A percentile compares a stretch with the other conserved stretches of the same genome.
phyloP scores from a whole-genome alignment of 2,888 invertebrate genomes.

The Patella depressa region DNA sequence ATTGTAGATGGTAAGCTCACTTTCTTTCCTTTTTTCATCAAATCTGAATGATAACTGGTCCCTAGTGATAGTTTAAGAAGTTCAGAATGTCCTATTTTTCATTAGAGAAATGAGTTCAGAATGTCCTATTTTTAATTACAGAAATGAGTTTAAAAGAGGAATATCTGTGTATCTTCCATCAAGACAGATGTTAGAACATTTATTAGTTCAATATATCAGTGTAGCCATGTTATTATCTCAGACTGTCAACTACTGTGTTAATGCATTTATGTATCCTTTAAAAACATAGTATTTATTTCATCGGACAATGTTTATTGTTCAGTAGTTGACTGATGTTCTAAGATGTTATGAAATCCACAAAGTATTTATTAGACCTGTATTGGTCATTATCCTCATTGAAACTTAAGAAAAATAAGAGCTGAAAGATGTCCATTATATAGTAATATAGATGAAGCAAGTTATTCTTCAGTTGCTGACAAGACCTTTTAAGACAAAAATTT shows the following conservation, averaged over 20 bases:
- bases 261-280: slow-evolving; percentile 32
- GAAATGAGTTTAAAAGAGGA: slow-evolving; percentile 9
- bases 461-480: no score
- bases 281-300: not conserved
- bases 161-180: slow-evolving; percentile 26
- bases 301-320: not conserved
- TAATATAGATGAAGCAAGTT: no score
- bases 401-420: no score
- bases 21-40: no score
- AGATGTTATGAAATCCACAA: no score
- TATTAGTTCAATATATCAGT: slow-evolving; percentile 15
- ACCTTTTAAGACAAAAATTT: no score
- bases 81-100: not conserved
- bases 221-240: slow-evolving; percentile 15
- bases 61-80: not conserved
- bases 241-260: slow-evolving; percentile 18
- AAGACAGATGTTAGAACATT: slow-evolving; percentile 24
- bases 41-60: no score
- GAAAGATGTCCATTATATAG: no score
- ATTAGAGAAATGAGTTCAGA: not conserved
- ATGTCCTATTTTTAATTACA: not conserved
- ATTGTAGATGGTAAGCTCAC: no score
- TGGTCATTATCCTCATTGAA: no score
- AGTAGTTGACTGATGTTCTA: no score
- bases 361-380: no score